Conservation (phyloP, 2,797 vertebrate species). For the Lophotriccus pileatus region DNA sequence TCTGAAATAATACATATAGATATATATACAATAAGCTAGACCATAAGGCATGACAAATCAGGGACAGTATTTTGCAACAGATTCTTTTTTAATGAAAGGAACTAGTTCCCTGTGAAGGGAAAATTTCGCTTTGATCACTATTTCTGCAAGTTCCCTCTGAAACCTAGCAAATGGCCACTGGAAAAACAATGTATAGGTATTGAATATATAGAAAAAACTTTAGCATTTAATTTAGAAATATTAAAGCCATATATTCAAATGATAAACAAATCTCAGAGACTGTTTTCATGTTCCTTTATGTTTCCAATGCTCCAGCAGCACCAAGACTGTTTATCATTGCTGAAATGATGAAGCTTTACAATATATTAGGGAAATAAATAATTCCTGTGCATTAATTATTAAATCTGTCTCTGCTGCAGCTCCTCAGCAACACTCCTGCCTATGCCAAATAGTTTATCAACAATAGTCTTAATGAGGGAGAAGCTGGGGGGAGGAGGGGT, state of each 20-base stretch:
- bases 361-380: conserved; percentile 66
- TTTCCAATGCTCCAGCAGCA: background rate
- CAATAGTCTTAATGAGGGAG: background rate
- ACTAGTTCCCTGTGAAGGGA: background rate
- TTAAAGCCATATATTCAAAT: conserved; percentile 37
- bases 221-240: conserved; percentile 35
- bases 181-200: background rate
- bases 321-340: background rate
- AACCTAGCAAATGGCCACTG: background rate
- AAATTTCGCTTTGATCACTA: background rate
- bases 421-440: conserved; percentile 13
- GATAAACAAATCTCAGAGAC: conserved; percentile 9
- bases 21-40: background rate
- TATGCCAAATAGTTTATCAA: conserved; percentile 19
- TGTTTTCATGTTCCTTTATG: conserved; percentile 22
- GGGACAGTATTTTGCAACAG: background rate
- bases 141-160: background rate
- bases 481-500: too few relatives aligned
- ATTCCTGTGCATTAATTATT: conserved; percentile 67
- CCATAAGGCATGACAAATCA: background rate
- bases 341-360: conserved; percentile 7
- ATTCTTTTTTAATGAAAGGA: background rate
- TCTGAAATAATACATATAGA: background rate
- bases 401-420: conserved; percentile 37
- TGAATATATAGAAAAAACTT: background rate